Conservation (phyloP, 2,113 vertebrate genomes). For the Corythornis vintsioides region DNA sequence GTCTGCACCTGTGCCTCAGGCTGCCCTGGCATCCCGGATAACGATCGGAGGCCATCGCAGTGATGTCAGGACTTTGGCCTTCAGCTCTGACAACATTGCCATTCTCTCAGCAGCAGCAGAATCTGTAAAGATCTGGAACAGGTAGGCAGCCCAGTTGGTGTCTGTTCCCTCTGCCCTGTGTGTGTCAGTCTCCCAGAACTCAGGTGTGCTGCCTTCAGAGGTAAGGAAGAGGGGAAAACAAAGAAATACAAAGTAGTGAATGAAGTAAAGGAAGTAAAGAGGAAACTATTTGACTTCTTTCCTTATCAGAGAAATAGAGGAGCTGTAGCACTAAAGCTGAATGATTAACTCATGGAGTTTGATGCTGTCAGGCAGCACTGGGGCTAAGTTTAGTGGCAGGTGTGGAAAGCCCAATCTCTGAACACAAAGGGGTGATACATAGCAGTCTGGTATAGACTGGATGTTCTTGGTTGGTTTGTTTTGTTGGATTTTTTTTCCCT, state of each 20-base stretch:
- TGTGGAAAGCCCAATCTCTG: neutral
- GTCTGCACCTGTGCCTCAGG: constrained; percentile 60
- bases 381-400: neutral
- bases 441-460: neutral
- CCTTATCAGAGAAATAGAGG: neutral
- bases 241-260: neutral
- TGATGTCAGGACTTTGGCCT: constrained; percentile 90
- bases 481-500: neutral
- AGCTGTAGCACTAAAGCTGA: neutral
- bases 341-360: neutral
- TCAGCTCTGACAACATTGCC: constrained; percentile 97
- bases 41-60: constrained; percentile 90
- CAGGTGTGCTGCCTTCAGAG: neutral
- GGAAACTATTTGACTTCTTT: neutral
- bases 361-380: neutral
- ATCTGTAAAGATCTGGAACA: constrained; percentile 96
- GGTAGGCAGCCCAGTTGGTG: constrained; percentile 66
- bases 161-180: neutral
- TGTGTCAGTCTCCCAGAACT: neutral
- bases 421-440: neutral
- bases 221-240: neutral
- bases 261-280: neutral
- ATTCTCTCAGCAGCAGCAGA: constrained; percentile 92
- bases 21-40: constrained; percentile 79
- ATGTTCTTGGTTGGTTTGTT: neutral